A percentile compares a stretch with the other conserved stretches of the same genome.
These are phyloP conservation scores for Grus americana DNA, from an alignment of 2,113 vertebrate species.

Conservation along the genomic window DNA sequence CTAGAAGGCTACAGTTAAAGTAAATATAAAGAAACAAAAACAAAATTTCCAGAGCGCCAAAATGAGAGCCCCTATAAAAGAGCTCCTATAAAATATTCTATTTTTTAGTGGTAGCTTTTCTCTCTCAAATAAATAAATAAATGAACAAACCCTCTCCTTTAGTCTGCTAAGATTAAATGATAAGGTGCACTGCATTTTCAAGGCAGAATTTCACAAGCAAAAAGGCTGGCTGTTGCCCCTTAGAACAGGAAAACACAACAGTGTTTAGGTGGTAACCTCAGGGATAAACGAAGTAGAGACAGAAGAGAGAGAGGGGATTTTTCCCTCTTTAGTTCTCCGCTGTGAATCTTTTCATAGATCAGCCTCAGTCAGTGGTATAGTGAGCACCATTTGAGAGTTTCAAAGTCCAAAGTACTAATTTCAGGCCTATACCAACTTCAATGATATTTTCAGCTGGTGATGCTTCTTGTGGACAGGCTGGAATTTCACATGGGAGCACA, in stretches of 20 bases:
- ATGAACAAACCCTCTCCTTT: neutral
- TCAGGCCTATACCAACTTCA: neutral
- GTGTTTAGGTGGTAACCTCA: neutral
- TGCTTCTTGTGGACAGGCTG: neutral
- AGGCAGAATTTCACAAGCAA: neutral
- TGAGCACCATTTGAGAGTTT: neutral
- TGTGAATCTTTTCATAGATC: neutral
- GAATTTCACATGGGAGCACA: neutral
- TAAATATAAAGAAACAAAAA: neutral
- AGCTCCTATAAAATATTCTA: neutral
- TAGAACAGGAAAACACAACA: neutral
- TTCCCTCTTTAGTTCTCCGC: neutral
- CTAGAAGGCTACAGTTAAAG: neutral
- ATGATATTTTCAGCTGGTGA: rapidly evolving
- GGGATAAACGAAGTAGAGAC: neutral
- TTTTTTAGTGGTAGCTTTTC: neutral
- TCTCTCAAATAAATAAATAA: neutral
- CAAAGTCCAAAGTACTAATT: neutral
- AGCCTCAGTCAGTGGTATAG: neutral
- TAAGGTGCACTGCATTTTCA: neutral
- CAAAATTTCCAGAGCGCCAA: neutral
- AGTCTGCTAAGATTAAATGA: neutral
- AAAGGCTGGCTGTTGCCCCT: neutral
- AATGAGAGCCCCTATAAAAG: neutral
- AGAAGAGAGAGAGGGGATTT: neutral